Conservation (phyloP, 92 coral and sea anemone genomes). For the Zoanthus gigantus region DNA sequence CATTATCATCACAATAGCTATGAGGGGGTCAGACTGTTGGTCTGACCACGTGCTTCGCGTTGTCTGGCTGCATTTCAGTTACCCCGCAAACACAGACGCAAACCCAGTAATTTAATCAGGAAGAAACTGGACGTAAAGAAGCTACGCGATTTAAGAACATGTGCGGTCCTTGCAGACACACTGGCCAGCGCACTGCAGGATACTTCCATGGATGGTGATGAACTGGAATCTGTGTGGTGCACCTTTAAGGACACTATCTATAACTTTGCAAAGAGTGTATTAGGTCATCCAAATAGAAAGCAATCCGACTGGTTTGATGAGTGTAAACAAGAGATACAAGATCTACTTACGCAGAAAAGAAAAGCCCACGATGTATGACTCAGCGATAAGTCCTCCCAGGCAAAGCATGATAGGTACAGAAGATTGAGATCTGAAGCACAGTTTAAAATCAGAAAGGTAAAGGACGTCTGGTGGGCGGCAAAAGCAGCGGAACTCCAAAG, state of each 20-base stretch:
- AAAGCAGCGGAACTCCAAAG: neutral
- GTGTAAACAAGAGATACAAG: neutral
- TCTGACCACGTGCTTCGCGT: neutral
- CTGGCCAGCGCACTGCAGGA: constrained; percentile 1
- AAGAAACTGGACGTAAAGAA: constrained; percentile 12
- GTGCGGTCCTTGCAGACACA: neutral
- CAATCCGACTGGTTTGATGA: neutral
- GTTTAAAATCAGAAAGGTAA: neutral
- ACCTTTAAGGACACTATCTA: too few species aligned
- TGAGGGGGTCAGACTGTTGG: too few species aligned
- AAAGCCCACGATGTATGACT: neutral
- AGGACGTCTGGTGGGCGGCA: constrained; percentile 5
- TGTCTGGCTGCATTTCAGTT: neutral
- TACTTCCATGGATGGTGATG: neutral
- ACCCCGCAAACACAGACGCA: neutral
- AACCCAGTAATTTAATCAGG: neutral
- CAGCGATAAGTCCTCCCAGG: neutral
- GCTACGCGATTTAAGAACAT: constrained; percentile 1
- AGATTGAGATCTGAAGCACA: neutral
- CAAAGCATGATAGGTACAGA: neutral
- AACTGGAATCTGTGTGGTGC: neutral
- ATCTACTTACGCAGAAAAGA: neutral
- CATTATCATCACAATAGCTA: neutral
- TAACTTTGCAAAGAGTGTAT: neutral
- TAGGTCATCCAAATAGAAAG: neutral